phyloP scores from a whole-genome alignment of 2,113 vertebrate genomes.

The Entelurus aequoreus region DNA sequence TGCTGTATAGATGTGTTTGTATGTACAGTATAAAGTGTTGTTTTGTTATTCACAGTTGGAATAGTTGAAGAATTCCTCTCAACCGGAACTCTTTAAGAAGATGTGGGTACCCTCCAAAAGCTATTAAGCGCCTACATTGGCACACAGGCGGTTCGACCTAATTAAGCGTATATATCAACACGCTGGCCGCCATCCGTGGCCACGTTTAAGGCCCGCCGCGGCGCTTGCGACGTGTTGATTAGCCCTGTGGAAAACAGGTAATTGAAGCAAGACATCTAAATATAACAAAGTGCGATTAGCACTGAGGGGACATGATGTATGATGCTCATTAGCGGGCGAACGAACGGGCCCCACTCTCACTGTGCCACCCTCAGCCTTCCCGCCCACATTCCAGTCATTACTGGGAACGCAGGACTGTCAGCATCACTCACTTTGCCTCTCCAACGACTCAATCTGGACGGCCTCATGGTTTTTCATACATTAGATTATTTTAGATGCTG shows the following conservation, averaged over 20 bases:
- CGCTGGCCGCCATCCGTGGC: slow-evolving; percentile 2
- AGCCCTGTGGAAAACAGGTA: slow-evolving; percentile 41
- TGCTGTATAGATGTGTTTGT: too few relatives aligned
- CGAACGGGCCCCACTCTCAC: slow-evolving; percentile 8
- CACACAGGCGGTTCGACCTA: slow-evolving; percentile 22
- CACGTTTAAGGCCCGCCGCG: neutral
- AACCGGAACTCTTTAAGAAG: neutral
- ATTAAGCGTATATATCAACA: slow-evolving; percentile 23
- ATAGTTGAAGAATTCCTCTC: neutral
- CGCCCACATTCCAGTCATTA: neutral
- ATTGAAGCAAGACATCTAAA: slow-evolving; percentile 54
- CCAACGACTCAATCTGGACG: neutral
- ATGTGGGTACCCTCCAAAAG: slow-evolving; percentile 14
- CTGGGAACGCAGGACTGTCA: neutral
- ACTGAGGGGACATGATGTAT: slow-evolving; percentile 57
- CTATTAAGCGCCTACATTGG: slow-evolving; percentile 24
- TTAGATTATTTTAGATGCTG: too few relatives aligned
- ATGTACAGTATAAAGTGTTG: too few relatives aligned
- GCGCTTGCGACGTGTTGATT: slow-evolving; percentile 52
- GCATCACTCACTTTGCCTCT: neutral
- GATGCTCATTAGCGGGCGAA: slow-evolving; percentile 49
- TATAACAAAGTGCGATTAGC: slow-evolving; percentile 56
- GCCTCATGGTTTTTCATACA: too few relatives aligned
- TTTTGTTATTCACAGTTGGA: neutral
- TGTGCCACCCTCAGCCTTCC: neutral